A percentile compares a stretch with the other conserved stretches of the same genome.
Conservation (phyloP, 2,113 vertebrate genomes). For the Pithys albifrons region DNA sequence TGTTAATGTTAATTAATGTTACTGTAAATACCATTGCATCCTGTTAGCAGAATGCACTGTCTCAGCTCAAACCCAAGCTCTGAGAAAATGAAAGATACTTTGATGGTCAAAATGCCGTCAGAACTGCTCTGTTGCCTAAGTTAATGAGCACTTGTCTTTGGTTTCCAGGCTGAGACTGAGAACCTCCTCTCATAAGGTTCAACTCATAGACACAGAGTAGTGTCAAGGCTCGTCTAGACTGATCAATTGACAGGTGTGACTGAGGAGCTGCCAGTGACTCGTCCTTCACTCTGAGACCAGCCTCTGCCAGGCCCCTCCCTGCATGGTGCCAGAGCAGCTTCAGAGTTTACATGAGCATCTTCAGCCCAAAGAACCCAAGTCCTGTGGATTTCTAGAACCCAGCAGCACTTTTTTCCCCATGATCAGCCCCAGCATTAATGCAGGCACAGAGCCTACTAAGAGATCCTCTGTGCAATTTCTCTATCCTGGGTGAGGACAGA, state of each 20-base stretch:
- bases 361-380: neutral
- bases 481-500: neutral
- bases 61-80: neutral
- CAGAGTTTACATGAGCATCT: neutral
- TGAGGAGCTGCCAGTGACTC: neutral
- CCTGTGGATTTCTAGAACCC: neutral
- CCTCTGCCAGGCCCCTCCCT: neutral
- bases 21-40: neutral
- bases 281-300: neutral
- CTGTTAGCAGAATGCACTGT: neutral
- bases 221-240: neutral
- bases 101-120: neutral
- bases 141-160: neutral
- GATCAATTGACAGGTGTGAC: neutral
- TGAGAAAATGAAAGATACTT: neutral
- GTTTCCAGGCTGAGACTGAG: neutral
- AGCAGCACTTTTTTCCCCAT: neutral
- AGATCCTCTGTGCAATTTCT: neutral
- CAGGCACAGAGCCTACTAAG: neutral
- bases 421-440: rapidly evolving
- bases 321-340: neutral
- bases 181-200: neutral
- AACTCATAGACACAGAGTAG: neutral
- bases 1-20: neutral
- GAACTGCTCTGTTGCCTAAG: neutral